phyloP scores from a whole-genome alignment of 2,113 vertebrate species.

The Hippopotamus amphibius region DNA sequence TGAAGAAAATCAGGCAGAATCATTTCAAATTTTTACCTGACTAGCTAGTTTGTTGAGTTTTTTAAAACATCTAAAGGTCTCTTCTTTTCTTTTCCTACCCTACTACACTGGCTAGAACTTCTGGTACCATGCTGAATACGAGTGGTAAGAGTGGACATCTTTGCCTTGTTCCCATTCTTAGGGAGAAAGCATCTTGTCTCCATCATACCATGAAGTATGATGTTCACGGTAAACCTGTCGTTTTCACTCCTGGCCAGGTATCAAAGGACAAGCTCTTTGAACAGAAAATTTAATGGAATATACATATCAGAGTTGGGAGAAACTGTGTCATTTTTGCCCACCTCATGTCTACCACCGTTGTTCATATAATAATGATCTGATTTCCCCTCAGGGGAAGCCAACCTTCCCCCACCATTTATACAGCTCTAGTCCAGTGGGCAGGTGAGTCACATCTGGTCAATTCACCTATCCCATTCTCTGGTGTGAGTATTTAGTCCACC shows the following conservation, averaged over 20 bases:
- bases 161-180: background rate
- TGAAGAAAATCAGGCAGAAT: background rate
- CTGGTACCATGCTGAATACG: background rate
- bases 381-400: background rate
- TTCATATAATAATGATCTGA: background rate
- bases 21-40: conserved; percentile 1
- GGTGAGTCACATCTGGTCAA: background rate
- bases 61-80: background rate
- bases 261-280: conserved; percentile 25
- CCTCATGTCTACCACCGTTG: background rate
- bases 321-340: background rate
- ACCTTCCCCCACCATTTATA: background rate
- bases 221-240: background rate
- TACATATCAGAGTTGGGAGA: background rate
- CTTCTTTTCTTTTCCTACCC: conserved; percentile 8
- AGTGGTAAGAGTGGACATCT: background rate
- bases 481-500: background rate
- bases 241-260: background rate
- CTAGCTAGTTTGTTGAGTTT: background rate
- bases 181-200: background rate
- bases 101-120: background rate
- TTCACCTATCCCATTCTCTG: background rate
- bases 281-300: conserved; percentile 14
- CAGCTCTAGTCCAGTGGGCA: background rate
- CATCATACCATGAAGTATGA: background rate